Evolutionary conservation across 2,113 vertebrate genomes (phyloP).

Genomic region (Salvelinus alpinus): DNA sequence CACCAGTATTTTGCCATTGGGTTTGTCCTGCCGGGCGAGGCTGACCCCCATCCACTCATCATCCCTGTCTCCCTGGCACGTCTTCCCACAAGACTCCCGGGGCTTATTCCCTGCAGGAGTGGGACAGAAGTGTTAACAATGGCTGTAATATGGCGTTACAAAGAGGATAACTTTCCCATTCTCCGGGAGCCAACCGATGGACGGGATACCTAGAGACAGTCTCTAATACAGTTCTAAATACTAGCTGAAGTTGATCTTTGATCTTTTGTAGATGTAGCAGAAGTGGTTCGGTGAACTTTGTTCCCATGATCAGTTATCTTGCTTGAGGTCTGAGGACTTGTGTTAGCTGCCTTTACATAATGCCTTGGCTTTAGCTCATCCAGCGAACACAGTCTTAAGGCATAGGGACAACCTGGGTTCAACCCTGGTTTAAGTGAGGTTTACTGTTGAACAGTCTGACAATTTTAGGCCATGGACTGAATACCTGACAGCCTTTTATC

Average conservation of each 20-base stretch:
- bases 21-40: constrained; percentile 86
- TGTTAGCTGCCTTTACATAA: too few relatives aligned
- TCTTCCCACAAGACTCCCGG: constrained; percentile 88
- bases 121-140: constrained; percentile 24
- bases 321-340: too few relatives aligned
- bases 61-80: constrained; percentile 89
- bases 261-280: too few relatives aligned
- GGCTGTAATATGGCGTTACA: constrained; percentile 16
- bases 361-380: too few relatives aligned
- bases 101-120: constrained; percentile 80
- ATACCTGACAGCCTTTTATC: too few relatives aligned
- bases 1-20: constrained; percentile 88
- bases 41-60: constrained; percentile 99
- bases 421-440: too few relatives aligned
- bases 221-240: background rate
- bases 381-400: too few relatives aligned
- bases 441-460: too few relatives aligned
- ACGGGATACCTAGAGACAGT: constrained; percentile 12
- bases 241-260: background rate
- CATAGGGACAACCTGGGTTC: too few relatives aligned
- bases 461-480: too few relatives aligned
- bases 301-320: too few relatives aligned
- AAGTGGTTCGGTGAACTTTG: too few relatives aligned
- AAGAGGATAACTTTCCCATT: constrained; percentile 26
- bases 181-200: background rate